These are phyloP conservation scores for Nicator chloris DNA, from an alignment of 2,113 vertebrate species.

Conservation along the genomic window DNA sequence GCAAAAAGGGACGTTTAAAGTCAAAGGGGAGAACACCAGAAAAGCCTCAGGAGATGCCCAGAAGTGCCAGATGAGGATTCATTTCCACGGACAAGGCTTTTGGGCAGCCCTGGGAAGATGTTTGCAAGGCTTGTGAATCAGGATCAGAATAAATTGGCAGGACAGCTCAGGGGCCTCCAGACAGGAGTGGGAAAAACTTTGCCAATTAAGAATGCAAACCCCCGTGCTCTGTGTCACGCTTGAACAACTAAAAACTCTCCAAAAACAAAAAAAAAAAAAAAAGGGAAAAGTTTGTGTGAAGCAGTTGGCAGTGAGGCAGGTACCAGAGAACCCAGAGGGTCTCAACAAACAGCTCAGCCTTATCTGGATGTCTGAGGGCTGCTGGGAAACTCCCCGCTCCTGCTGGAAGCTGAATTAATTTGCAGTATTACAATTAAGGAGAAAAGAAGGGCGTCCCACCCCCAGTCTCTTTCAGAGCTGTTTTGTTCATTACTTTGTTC, in stretches of 20 bases:
- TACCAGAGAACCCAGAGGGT: conserved; percentile 39
- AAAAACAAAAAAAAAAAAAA: too few species aligned
- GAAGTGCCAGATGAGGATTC: not conserved
- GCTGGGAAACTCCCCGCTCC: conserved; percentile 17
- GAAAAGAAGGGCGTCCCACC: conserved; percentile 24
- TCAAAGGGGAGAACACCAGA: not conserved
- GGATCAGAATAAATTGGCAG: conserved; percentile 35
- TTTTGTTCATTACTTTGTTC: not conserved
- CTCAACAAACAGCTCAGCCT: conserved; percentile 32
- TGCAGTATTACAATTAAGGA: conserved; percentile 21
- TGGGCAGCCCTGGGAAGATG: conserved; percentile 10
- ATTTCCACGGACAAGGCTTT: not conserved
- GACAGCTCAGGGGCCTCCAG: conserved; percentile 1
- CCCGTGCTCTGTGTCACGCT: conserved; percentile 14
- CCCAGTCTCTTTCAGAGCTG: not conserved
- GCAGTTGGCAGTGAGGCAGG: conserved; percentile 31
- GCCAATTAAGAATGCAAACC: conserved; percentile 55
- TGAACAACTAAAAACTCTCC: conserved; percentile 1
- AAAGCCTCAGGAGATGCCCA: not conserved
- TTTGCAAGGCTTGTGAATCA: not conserved
- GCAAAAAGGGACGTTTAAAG: not conserved
- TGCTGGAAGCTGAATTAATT: conserved; percentile 42
- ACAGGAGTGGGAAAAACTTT: conserved; percentile 18
- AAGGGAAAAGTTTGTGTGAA: not conserved
- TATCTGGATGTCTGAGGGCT: conserved; percentile 45